Conservation (phyloP, 2,113 vertebrate genomes). For the Rhegmatorhina hoffmannsi region DNA sequence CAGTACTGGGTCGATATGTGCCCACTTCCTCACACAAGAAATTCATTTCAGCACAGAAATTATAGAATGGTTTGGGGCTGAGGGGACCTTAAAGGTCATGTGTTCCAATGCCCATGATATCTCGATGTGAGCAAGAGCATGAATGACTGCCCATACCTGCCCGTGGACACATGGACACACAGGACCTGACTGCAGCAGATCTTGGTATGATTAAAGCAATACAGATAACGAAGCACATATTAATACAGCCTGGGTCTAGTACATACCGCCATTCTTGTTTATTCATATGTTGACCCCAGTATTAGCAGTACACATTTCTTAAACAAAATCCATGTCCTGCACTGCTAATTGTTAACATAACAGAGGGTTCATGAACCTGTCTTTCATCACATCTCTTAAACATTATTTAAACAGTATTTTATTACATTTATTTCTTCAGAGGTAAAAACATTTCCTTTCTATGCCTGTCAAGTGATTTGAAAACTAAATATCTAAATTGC, state of each 20-base stretch:
- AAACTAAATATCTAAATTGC: constrained; percentile 62
- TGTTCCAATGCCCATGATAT: neutral
- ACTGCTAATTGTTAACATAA: constrained; percentile 55
- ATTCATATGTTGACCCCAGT: constrained; percentile 37
- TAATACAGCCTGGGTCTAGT: neutral
- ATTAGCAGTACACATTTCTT: constrained; percentile 51
- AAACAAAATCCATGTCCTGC: constrained; percentile 58
- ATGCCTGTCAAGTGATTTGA: constrained; percentile 58
- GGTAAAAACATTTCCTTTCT: constrained; percentile 55
- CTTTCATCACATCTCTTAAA: constrained; percentile 69
- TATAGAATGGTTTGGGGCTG: neutral
- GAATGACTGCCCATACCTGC: neutral
- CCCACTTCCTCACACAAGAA: neutral
- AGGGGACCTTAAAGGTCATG: neutral
- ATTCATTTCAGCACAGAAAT: neutral
- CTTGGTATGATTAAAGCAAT: neutral
- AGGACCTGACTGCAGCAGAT: neutral
- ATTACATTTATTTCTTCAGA: constrained; percentile 68
- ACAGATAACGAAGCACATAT: neutral
- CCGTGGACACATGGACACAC: neutral
- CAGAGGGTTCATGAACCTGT: constrained; percentile 50
- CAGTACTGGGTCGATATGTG: neutral
- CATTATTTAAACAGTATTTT: constrained; percentile 68
- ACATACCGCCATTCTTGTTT: neutral
- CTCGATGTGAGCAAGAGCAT: rapidly evolving